Evolutionary conservation across 2,888 invertebrate genomes (phyloP), one percentile per base, ranked within the genome.

Genomic region (Chloroclystis v-ata): DNA sequence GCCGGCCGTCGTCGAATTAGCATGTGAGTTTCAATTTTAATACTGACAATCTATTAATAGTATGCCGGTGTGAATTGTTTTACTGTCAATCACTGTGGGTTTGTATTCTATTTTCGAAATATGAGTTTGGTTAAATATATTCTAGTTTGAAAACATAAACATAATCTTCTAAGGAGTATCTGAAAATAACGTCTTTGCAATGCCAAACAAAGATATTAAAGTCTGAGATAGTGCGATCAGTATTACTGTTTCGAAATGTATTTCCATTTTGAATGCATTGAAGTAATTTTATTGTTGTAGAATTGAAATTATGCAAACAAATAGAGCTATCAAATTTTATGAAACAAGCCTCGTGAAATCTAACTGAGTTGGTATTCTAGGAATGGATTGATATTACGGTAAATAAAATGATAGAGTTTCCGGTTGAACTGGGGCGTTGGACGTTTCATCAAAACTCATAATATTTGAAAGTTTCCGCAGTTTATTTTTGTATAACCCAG

Each of bases 1-100:
- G 71, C 91, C 94, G 12, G 98, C 97, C 33, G 90, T 92, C 45
- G 92, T 99, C 43, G 95, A 96, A 82, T 92, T 97, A 67, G 97
- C 98, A 75, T 97, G 98, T 99, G 89, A 97, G 98, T 97, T 64
- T 51, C 43, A 50, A 47, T 45, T 54, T 53, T 52, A 55, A 57
- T 55, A 51, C 44, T 57, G 55, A 55, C 57, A 53, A 39, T 47
- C 48, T 50, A 47, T 26, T 35, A 45, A 57, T 57, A 57, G 52
- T 11, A 35, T 29, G 39, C 28, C 20, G 10, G 42, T 42, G 25
- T 39, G 33, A 39, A 50, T 46, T 42, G 42, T 50, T 43, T 38
- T 39, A 30, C 43, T 46, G 46, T 46, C 49, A 39, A 39, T 50
- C 46, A 46, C 38, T 35, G n/a, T 9, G 33, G 39, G 26, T 49